Evolutionary conservation across 35 echinoderm and acorn worm species (phyloP).

Genomic region (Amphiura filiformis): DNA sequence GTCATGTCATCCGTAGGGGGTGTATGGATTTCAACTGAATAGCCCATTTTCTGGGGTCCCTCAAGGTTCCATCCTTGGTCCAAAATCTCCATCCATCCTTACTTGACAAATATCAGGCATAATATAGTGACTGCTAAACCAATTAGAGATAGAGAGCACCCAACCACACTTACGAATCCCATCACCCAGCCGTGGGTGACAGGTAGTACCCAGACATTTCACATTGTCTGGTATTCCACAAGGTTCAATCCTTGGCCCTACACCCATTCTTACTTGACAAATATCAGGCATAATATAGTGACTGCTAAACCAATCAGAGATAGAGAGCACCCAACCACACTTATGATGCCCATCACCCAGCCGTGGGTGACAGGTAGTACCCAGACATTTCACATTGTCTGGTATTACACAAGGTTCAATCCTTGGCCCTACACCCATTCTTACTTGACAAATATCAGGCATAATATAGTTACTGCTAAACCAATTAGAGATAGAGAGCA

Average conservation of each 20-base stretch:
- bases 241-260: too few species aligned
- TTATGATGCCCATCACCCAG: constrained; percentile 11
- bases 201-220: too few species aligned
- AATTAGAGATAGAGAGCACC: constrained; percentile 26
- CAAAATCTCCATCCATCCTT: not conserved
- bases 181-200: not conserved
- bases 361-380: not conserved
- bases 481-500: constrained; percentile 33
- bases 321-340: constrained; percentile 11
- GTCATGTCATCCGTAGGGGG: too few species aligned
- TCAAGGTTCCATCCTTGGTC: too few species aligned
- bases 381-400: too few species aligned
- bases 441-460: constrained; percentile 29
- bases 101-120: constrained; percentile 23
- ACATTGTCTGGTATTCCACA: too few species aligned
- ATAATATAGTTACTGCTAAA: not conserved
- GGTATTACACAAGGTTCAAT: too few species aligned
- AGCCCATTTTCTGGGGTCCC: too few species aligned
- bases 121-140: constrained; percentile 16
- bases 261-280: constrained; percentile 22
- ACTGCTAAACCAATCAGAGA: constrained; percentile 31
- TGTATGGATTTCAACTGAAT: too few species aligned
- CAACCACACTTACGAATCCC: constrained; percentile 13
- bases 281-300: constrained; percentile 10
- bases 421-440: not conserved